Percentiles rank a stretch among this genome's conserved stretches.
These are phyloP conservation scores for Idris sp. DNA, from an alignment of 1,140 invertebrate genomes.

Conservation along the genomic window DNA sequence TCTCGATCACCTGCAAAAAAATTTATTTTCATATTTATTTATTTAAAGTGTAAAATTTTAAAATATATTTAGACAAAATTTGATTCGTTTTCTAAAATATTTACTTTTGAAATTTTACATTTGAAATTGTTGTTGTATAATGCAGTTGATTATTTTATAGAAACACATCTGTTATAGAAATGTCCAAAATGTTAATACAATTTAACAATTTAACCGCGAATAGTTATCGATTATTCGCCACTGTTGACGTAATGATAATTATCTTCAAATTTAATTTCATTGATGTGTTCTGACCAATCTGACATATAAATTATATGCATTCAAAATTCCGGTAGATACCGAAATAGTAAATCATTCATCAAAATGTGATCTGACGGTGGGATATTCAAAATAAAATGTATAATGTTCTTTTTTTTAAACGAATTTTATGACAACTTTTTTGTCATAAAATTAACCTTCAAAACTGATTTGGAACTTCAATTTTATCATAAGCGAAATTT, in stretches of 20 bases:
- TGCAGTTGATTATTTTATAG: no score
- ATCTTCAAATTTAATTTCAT: slow-evolving; percentile 22
- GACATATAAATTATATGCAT: slow-evolving; percentile 29
- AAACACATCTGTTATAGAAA: no score
- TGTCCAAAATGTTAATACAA: no score
- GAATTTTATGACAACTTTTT: not conserved
- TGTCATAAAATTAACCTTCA: no score
- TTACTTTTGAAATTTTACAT: no score
- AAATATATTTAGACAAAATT: no score
- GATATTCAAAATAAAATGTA: slow-evolving; percentile 7
- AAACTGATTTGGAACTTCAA: no score
- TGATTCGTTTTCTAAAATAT: no score
- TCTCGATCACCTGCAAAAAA: slow-evolving; percentile 74
- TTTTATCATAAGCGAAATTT: no score
- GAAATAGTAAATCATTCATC: slow-evolving; percentile 26
- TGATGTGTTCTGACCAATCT: slow-evolving; percentile 18
- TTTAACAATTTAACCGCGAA: not conserved
- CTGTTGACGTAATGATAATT: slow-evolving; percentile 13
- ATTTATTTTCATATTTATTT: no score
- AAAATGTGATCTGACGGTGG: not conserved
- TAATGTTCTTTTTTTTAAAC: not conserved
- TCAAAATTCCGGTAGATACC: slow-evolving; percentile 20
- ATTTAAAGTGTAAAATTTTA: no score
- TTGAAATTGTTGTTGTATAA: no score
- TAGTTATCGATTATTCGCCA: slow-evolving; percentile 12